A percentile compares a stretch with the other conserved stretches of the same genome.
These are phyloP conservation scores for Synergus laeviventris DNA, from an alignment of 2,888 invertebrate species.

Conservation along the genomic window DNA sequence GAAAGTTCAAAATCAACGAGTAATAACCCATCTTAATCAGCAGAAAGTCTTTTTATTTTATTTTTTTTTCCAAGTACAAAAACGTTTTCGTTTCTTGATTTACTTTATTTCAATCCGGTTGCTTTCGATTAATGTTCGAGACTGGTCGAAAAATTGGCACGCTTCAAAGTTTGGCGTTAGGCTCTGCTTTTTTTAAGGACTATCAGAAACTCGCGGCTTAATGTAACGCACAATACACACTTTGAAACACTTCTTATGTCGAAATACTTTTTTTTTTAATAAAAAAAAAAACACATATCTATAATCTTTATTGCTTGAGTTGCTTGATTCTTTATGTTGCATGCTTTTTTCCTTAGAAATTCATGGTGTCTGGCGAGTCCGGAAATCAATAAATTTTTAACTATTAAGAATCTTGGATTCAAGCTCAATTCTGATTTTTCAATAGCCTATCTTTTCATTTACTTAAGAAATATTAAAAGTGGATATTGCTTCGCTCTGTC, in stretches of 20 bases:
- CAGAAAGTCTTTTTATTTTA: constrained; percentile 23
- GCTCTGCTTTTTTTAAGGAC: constrained; percentile 30
- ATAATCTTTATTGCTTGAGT: not conserved
- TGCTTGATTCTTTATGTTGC: not conserved
- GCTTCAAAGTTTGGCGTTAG: not conserved
- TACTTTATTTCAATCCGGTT: constrained; percentile 7
- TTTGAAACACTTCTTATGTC: constrained; percentile 24
- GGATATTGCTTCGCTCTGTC: no score
- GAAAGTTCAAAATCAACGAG: constrained; percentile 35
- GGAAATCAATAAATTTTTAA: no score
- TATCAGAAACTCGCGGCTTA: constrained; percentile 9
- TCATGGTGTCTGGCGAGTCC: not conserved
- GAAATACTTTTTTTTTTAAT: constrained; percentile 37
- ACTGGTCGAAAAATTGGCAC: not conserved
- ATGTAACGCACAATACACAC: constrained; percentile 23
- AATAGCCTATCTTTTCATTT: no score
- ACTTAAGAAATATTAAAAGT: no score
- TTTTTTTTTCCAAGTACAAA: constrained; percentile 13
- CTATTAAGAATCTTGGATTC: no score
- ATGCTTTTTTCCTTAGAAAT: not conserved
- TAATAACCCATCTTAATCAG: not conserved
- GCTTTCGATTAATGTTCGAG: constrained; percentile 8
- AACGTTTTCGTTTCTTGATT: constrained; percentile 26
- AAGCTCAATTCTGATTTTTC: no score
- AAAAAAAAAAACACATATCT: constrained; percentile 29